Evolutionary conservation across 2,888 invertebrate species (phyloP).

Genomic region (Brachylomia viminalis): DNA sequence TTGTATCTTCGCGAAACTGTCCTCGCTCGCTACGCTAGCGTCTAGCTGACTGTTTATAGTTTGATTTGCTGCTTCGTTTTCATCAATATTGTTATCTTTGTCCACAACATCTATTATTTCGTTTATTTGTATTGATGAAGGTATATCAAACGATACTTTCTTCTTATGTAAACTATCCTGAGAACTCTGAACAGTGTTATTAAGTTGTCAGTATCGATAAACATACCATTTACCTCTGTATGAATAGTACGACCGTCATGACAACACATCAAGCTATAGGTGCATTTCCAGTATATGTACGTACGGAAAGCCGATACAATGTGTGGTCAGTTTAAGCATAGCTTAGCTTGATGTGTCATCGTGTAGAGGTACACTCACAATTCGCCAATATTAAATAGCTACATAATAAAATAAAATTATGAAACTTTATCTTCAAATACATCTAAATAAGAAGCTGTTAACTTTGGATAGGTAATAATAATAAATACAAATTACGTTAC

Average conservation of each 20-base stretch:
- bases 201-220: constrained; percentile 22
- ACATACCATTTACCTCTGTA: background rate
- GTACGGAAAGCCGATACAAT: background rate
- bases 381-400: background rate
- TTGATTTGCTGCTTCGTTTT: constrained; percentile 66
- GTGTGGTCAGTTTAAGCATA: background rate
- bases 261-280: background rate
- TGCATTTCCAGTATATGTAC: background rate
- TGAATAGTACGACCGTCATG: background rate
- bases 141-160: constrained; percentile 76
- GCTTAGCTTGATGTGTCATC: background rate
- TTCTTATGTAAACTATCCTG: constrained; percentile 73
- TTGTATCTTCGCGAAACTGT: constrained; percentile 77
- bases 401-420: background rate
- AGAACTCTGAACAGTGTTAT: constrained; percentile 55
- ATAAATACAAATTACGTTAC: constrained; percentile 44
- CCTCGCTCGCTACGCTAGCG: constrained; percentile 72
- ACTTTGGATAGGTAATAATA: background rate
- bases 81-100: constrained; percentile 45
- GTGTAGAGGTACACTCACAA: background rate
- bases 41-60: constrained; percentile 72
- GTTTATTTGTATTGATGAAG: constrained; percentile 68
- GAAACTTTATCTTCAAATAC: background rate
- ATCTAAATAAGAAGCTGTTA: background rate
- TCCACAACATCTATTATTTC: constrained; percentile 58